phyloP scores from a whole-genome alignment of 1,140 invertebrate genomes.

The Orussus abietinus region DNA sequence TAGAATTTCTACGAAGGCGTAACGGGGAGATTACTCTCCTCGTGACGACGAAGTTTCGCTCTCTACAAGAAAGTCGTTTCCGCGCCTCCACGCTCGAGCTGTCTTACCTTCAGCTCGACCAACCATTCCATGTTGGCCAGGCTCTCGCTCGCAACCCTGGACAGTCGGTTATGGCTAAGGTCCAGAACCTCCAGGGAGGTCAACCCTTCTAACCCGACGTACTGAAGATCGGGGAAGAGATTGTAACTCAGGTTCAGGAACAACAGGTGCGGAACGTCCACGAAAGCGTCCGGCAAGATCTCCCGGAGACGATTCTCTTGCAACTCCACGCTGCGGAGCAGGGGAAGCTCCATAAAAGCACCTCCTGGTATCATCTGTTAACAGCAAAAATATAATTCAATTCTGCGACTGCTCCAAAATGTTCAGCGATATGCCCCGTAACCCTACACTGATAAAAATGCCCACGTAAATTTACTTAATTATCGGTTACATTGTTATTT shows the following conservation, averaged over 20 bases:
- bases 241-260: slow-evolving; percentile 81
- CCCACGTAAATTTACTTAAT: not conserved
- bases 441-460: not conserved
- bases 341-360: slow-evolving; percentile 72
- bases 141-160: slow-evolving; percentile 62
- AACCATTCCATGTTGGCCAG: slow-evolving; percentile 74
- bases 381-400: not conserved
- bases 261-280: slow-evolving; percentile 70
- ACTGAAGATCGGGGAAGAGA: slow-evolving; percentile 65
- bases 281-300: slow-evolving; percentile 73
- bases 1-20: slow-evolving; percentile 9
- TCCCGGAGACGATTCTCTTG: slow-evolving; percentile 71
- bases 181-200: slow-evolving; percentile 77
- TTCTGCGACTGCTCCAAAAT: too few relatives aligned
- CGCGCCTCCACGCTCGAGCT: too few relatives aligned
- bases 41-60: slow-evolving; percentile 35
- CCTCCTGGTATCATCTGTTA: slow-evolving; percentile 60
- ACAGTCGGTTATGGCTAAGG: slow-evolving; percentile 73
- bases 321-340: slow-evolving; percentile 69
- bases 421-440: too few relatives aligned
- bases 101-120: slow-evolving; percentile 68
- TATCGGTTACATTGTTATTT: too few relatives aligned
- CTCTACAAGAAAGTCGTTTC: slow-evolving; percentile 35
- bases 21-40: slow-evolving; percentile 17
- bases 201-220: slow-evolving; percentile 67